phyloP scores from a whole-genome alignment of 2,888 invertebrate species.

The Himalopsyche japonica region DNA sequence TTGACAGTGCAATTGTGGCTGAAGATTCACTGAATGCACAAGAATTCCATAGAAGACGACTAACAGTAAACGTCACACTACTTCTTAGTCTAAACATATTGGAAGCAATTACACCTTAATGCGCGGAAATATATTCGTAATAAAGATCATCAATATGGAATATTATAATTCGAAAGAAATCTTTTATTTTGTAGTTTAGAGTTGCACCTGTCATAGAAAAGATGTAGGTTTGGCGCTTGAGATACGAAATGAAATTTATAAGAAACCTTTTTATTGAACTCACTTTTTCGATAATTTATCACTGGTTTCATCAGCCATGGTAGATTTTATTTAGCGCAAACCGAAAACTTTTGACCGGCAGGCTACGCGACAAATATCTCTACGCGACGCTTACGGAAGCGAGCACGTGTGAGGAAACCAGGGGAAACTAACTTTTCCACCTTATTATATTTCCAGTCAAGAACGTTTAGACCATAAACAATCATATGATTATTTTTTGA shows the following conservation, averaged over 20 bases:
- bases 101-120: conserved; percentile 44
- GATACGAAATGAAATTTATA: neutral
- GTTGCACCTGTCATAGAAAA: neutral
- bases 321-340: neutral
- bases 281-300: conserved; percentile 73
- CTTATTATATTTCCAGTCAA: neutral
- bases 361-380: neutral
- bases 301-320: conserved; percentile 61
- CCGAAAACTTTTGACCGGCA: neutral
- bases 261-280: conserved; percentile 45
- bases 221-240: neutral
- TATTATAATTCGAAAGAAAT: neutral
- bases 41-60: neutral
- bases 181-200: conserved; percentile 24
- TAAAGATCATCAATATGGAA: neutral
- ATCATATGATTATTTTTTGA: neutral
- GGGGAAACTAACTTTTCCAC: neutral
- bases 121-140: conserved; percentile 41
- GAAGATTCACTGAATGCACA: neutral
- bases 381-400: neutral
- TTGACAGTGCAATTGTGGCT: neutral
- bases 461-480: neutral
- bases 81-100: neutral
- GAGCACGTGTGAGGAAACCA: neutral
- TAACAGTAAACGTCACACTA: neutral